A percentile compares a stretch with the other conserved stretches of the same genome.
phyloP scores from a whole-genome alignment of 2,888 invertebrate genomes.

The Drosophila helvetica region DNA sequence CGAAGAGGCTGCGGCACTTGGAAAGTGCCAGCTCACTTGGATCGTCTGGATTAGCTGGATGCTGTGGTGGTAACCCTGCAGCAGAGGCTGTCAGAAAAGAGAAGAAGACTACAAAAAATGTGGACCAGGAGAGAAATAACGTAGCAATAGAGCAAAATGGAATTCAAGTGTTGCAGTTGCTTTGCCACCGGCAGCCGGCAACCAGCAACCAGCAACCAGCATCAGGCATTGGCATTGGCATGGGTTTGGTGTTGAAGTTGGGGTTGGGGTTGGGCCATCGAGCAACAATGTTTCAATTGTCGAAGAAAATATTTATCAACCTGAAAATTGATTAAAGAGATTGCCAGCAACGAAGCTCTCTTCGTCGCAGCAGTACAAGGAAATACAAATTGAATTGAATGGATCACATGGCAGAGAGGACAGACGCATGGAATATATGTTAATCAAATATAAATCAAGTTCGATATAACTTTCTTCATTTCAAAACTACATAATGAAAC shows the following conservation, averaged over 20 bases:
- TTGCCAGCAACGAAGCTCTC: constrained; percentile 11
- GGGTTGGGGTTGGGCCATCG: neutral
- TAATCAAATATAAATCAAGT: too few relatives aligned
- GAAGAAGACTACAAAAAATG: constrained; percentile 12
- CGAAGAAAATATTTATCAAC: constrained; percentile 44
- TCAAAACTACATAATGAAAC: too few relatives aligned
- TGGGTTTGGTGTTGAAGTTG: neutral
- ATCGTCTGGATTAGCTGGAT: constrained; percentile 47
- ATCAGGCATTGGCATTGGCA: constrained; percentile 1
- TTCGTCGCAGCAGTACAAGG: neutral
- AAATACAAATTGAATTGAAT: constrained; percentile 15
- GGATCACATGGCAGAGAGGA: neutral
- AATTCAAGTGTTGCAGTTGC: constrained; percentile 52
- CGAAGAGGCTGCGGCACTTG: constrained; percentile 56
- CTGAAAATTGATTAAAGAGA: constrained; percentile 42
- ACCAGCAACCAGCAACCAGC: constrained; percentile 42
- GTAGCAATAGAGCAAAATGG: constrained; percentile 33
- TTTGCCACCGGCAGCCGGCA: constrained; percentile 47
- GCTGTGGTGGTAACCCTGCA: constrained; percentile 28
- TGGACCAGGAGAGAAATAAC: constrained; percentile 10
- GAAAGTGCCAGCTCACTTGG: constrained; percentile 57
- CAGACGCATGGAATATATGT: neutral
- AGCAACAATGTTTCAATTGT: constrained; percentile 32
- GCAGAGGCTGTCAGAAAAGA: neutral
- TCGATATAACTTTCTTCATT: too few relatives aligned